phyloP scores from a whole-genome alignment of 2,888 invertebrate genomes.

The Coleophora deauratella region DNA sequence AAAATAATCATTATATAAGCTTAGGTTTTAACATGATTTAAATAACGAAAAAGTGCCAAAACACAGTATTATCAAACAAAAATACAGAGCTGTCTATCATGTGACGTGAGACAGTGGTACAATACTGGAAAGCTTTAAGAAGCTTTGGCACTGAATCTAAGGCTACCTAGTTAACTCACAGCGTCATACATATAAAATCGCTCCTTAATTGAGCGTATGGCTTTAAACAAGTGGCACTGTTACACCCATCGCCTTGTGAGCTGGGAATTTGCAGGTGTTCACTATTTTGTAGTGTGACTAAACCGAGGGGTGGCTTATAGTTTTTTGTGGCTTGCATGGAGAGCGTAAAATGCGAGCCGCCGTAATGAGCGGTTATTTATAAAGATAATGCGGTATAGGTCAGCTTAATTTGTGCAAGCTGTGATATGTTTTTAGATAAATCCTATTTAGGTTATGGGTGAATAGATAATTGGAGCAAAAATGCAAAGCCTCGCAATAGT shows the following conservation, averaged over 20 bases:
- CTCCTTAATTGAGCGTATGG: conserved; percentile 18
- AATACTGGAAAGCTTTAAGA: too few species aligned
- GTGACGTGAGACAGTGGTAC: too few species aligned
- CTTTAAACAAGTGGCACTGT: conserved; percentile 28
- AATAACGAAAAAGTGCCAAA: too few species aligned
- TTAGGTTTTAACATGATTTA: too few species aligned
- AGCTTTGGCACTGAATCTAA: too few species aligned
- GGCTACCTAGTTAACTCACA: too few species aligned
- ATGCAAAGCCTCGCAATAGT: background rate
- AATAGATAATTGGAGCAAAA: conserved; percentile 2
- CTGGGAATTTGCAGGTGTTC: conserved; percentile 65
- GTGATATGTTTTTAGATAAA: background rate
- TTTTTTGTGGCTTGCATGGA: conserved; percentile 51
- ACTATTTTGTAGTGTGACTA: conserved; percentile 23
- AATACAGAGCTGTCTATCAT: too few species aligned
- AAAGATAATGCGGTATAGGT: conserved; percentile 37
- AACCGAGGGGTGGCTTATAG: conserved; percentile 45
- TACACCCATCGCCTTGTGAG: conserved; percentile 34
- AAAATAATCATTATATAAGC: too few species aligned
- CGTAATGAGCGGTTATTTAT: conserved; percentile 64
- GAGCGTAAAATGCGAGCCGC: conserved; percentile 58
- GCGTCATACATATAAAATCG: too few species aligned
- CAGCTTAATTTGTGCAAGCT: conserved; percentile 32
- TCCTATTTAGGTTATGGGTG: conserved; percentile 3
- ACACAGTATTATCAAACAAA: too few species aligned